Base-by-base conservation (phyloP, 2,888 invertebrate genomes). In the Eledona agricola region DNA sequence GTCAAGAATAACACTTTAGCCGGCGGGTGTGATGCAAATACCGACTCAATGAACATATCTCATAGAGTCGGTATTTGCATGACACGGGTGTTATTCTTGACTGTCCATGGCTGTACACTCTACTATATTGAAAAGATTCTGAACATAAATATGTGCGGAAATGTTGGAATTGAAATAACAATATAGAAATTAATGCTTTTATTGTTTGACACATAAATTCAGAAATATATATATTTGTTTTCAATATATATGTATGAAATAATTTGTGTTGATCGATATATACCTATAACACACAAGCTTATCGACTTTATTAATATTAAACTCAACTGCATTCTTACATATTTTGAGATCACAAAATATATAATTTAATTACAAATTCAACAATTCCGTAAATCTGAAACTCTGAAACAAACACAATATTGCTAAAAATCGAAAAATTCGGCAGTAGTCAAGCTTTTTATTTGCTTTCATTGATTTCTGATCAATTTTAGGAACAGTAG, bases 311-410 rank as follows among this genome's bases (percentile, higher is more conserved):
- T 55, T 63, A 65, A 64, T 65, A 70, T 69, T 66, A 69, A 66
- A 45, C 38, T 72, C 70, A 74, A 73, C 73, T 71, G 71, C 70
- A 72, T 72, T 64, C 70, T 72, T 73, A 73, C 72, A 72, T 73
- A 73, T 74, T 74, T 74, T 76, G 76, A 76, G 76, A 76, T 76
- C 76, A 76, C 75, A 76, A 76, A 76, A 75, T 73, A 75, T 72
- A 74, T 73, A 72, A 70, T 67, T 72, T 68, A 71, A 69, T 73
- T 73, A 74, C 73, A 75, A 74, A 74, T 74, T 71, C 67, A 75
- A 74, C 73, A 73, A 72, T 72, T 64, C 23, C 40, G 46, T 53
- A 46, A 47, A 40, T 49, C 38, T 26, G 20, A 40, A 38, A 47
- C 34, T 34, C 22, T 22, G 26, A 50, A 50, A 49, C 42, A 34